Percentiles rank a stretch among this genome's conserved stretches.
These are phyloP conservation scores for Drosophila sp. DNA, from an alignment of 1,140 invertebrate genomes.

Conservation along the genomic window DNA sequence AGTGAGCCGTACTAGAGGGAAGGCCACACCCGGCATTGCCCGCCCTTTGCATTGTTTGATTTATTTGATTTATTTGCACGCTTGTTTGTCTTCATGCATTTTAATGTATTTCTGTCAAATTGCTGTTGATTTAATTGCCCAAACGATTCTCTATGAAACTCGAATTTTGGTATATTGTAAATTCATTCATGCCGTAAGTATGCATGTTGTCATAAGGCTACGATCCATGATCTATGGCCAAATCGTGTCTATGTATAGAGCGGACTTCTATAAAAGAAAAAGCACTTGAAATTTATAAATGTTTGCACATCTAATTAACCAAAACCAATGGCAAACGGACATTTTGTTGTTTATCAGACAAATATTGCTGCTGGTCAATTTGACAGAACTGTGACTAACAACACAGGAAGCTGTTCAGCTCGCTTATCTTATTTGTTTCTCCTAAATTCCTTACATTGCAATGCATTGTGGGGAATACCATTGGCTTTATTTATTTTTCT, in stretches of 20 bases:
- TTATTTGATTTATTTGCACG: constrained; percentile 47
- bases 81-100: constrained; percentile 49
- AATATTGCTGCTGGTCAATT: not conserved
- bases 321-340: constrained; percentile 6
- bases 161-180: not conserved
- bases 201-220: not conserved
- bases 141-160: constrained; percentile 25
- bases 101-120: constrained; percentile 41
- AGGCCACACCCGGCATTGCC: not conserved
- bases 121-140: constrained; percentile 44
- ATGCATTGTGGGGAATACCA: no score
- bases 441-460: no score
- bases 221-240: constrained; percentile 33
- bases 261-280: constrained; percentile 28
- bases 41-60: not conserved
- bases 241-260: constrained; percentile 18
- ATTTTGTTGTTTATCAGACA: constrained; percentile 4
- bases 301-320: constrained; percentile 44
- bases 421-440: not conserved
- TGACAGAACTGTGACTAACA: not conserved
- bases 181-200: constrained; percentile 1
- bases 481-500: no score
- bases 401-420: not conserved
- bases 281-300: constrained; percentile 25
- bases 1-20: no score